Evolutionary conservation across 2,888 invertebrate genomes (phyloP), one percentile per base, ranked within the genome.

Genomic region (Polydrusus cervinus): DNA sequence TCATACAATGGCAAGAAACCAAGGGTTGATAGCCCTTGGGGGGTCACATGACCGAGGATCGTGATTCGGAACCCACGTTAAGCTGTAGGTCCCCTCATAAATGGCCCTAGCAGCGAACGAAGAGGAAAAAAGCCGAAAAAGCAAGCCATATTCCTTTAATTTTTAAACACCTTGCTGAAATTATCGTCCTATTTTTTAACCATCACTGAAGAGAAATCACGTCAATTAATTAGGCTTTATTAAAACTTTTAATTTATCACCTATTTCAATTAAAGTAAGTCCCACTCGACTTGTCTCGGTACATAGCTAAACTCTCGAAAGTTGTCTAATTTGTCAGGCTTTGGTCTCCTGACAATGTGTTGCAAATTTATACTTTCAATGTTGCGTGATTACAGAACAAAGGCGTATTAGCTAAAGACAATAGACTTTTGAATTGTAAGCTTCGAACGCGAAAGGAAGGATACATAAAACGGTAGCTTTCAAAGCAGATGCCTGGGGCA

Each of bases 321-420:
- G 55, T 60, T 60, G 57, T 60, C 38, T 38, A 38, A 60, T 60
- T 60, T 60, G 38, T 60, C 57, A 60, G n/a, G 57, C 57, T 38
- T 38, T 60, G 38, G 38, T 40, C 57, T 60, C 57, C 38, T 40
- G 57, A 38, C 57, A 60, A 38, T 60, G 57, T 40, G 40, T 49
- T 49, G 34, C 11, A 65, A 49, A 65, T 51, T 65, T 7, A 14
- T 49, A 34, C 65, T 38, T 65, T 20, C 62, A 62, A 30, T 45
- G 43, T 45, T 25, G 16, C 30, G 16, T 65, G 47, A 51, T 65
- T 65, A 65, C 6, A 25, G 49, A 25, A 49, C 49, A 51, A 65
- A 65, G 65, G 38, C 49, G 47, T 49, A 65, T 65, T 65, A 65
- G 65, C 25, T 49, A 11, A 25, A 51, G 65, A 65, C 34, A 65